Evolutionary conservation across 2,888 invertebrate species (phyloP), one percentile per base, ranked within the genome.

Genomic region (Eristalinus sepulchralis): DNA sequence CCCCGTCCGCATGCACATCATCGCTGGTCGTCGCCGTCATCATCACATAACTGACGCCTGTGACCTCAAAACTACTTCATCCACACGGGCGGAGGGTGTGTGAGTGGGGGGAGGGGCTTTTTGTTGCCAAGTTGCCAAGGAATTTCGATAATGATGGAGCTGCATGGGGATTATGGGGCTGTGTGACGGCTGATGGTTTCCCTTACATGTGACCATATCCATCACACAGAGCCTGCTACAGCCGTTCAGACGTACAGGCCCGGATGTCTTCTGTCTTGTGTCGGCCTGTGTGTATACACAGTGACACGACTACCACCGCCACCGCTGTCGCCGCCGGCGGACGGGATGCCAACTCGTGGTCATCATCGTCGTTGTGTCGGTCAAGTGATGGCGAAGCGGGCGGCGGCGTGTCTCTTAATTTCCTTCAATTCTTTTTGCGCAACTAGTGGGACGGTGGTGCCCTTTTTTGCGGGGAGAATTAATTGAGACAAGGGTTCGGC

Each of bases 401-500:
- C n/a, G n/a, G n/a, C n/a, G 36, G 39, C 13, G 10, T 22, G 20
- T 22, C 39, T 55, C 22, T 8, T 4, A 24, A 10, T 22, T 57
- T 2, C 22, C 22, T 20, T 20, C 10, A 22, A 17, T 70, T 47
- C 66, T 67, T 27, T 79, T 81, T 77, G 84, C 71, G 84, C 84
- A 85, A 81, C 81, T 81, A 67, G 84, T 85, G 84, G 76, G 36
- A 36, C 5, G 22, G 66, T 22, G 13, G 17, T 4, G 22, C 33
- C 11, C 39, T 39, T 34, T 59, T 39, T 22, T 27, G 9, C 24
- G 22, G 24, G 24, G 27, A 64, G 82, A 82, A 86, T 86, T 86
- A 86, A 86, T 86, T 82, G 78, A 73, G 85, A 86, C 85, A 86
- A 82, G 66, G 85, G 78, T 82, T 82, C 67, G 55, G 47, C 73